Evolutionary conservation across 2,888 invertebrate species (phyloP), one percentile per base, ranked within the genome.

Genomic region (Ariolimax columbianus): DNA sequence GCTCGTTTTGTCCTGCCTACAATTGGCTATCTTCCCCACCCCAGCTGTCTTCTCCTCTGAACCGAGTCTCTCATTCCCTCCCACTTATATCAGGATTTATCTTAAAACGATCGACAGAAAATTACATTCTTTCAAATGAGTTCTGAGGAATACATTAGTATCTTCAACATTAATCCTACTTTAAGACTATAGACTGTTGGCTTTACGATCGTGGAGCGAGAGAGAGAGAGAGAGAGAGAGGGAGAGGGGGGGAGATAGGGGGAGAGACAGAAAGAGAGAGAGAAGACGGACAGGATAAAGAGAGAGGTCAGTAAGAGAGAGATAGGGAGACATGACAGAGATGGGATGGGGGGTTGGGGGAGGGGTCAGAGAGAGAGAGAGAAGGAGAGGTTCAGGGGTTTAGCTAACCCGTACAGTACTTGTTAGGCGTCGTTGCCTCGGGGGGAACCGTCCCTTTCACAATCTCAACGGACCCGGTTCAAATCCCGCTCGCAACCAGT

Each of bases 251-350:
- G 33, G 17, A 68, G 68, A 33, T 14, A n/a, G n/a, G n/a, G n/a
- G n/a, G n/a, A n/a, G n/a, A n/a, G n/a, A n/a, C n/a, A n/a, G n/a
- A n/a, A n/a, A n/a, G n/a, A n/a, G n/a, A n/a, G n/a, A n/a, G n/a
- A n/a, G n/a, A n/a, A n/a, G n/a, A n/a, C n/a, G n/a, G n/a, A n/a
- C n/a, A n/a, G n/a, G n/a, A n/a, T n/a, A n/a, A n/a, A n/a, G n/a
- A n/a, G n/a, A n/a, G n/a, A 68, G 36, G 36, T 7, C 36, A 78
- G 78, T 63, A 23, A 51, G 59, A 78, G 78, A 78, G 78, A 78
- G 63, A 63, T 19, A 63, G 30, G 26, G 36, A 55, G 78, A 23
- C 1, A 2, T 6, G 63, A 63, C 36, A 59, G 38, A 59, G 59
- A 36, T 59, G 63, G 63, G 55, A 38, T 40, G 51, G 30, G 77